Conservation (phyloP, 2,113 vertebrate species). For the Balaeniceps rex region DNA sequence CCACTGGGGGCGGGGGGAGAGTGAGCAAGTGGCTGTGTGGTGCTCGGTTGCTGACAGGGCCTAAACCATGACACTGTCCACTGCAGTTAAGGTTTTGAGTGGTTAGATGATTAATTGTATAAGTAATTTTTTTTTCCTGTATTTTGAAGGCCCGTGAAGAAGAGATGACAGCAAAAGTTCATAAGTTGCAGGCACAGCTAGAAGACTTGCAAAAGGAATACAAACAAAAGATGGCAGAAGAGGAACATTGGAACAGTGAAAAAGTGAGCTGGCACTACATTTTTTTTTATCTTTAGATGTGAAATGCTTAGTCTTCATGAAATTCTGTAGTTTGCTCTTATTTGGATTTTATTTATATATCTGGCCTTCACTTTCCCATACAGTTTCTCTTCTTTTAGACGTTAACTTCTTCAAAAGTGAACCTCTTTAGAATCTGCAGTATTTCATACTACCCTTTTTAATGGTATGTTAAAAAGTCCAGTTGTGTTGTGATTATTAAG, state of each 20-base stretch:
- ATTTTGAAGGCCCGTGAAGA: conserved; percentile 86
- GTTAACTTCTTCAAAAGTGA: not conserved
- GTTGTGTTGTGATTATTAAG: not conserved
- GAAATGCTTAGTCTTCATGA: not conserved
- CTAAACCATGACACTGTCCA: not conserved
- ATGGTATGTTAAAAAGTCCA: not conserved
- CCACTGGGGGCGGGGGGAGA: too few species aligned
- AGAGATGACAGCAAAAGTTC: conserved; percentile 91
- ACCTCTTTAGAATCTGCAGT: not conserved
- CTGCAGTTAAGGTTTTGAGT: not conserved
- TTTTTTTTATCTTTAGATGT: not conserved
- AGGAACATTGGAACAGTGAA: conserved; percentile 52
- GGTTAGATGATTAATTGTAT: not conserved
- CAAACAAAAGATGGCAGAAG: conserved; percentile 33
- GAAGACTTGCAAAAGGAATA: conserved; percentile 77
- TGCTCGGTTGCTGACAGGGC: too few species aligned
- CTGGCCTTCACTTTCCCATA: not conserved
- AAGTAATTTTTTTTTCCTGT: not conserved
- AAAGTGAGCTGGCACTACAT: conserved; percentile 69
- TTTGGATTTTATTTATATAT: not conserved
- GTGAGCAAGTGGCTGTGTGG: too few species aligned
- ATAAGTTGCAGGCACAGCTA: conserved; percentile 85
- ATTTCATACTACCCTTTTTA: not conserved
- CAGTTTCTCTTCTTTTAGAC: not conserved
- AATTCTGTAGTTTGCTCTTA: not conserved